Evolutionary conservation across 2,888 invertebrate genomes (phyloP).

Genomic region (Lycocerus yunnanus): DNA sequence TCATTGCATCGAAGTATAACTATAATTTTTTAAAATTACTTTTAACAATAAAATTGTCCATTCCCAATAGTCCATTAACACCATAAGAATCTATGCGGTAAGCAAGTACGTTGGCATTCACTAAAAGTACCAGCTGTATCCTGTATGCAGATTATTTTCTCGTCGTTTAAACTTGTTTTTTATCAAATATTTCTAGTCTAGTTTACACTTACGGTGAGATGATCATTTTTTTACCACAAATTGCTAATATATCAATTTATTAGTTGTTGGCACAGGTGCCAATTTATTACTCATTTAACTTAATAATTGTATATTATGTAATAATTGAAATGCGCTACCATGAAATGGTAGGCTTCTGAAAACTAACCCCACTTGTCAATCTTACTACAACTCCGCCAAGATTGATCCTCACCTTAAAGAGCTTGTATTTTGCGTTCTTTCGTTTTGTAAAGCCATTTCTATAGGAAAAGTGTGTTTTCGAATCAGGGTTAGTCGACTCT

Average conservation of each 20-base stretch:
- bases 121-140: conserved; percentile 23
- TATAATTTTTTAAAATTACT: neutral
- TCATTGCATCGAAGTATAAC: neutral
- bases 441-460: too few relatives aligned
- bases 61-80: conserved; percentile 13
- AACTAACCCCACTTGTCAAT: neutral
- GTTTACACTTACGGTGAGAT: conserved; percentile 4
- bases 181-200: conserved; percentile 4
- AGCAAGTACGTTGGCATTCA: conserved; percentile 7
- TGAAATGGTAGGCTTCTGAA: neutral
- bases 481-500: too few relatives aligned
- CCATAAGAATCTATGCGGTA: conserved; percentile 5
- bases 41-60: neutral
- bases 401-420: too few relatives aligned
- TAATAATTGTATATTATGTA: too few relatives aligned
- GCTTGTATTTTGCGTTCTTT: too few relatives aligned
- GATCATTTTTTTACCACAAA: neutral
- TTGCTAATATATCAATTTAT: neutral
- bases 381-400: too few relatives aligned
- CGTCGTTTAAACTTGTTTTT: conserved; percentile 12
- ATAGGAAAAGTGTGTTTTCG: too few relatives aligned
- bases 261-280: neutral
- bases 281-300: neutral
- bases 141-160: conserved; percentile 23
- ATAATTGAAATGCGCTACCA: too few relatives aligned